These are phyloP conservation scores for Diachasmimorpha longicaudata DNA, from an alignment of 1,140 invertebrate genomes.

Conservation along the genomic window DNA sequence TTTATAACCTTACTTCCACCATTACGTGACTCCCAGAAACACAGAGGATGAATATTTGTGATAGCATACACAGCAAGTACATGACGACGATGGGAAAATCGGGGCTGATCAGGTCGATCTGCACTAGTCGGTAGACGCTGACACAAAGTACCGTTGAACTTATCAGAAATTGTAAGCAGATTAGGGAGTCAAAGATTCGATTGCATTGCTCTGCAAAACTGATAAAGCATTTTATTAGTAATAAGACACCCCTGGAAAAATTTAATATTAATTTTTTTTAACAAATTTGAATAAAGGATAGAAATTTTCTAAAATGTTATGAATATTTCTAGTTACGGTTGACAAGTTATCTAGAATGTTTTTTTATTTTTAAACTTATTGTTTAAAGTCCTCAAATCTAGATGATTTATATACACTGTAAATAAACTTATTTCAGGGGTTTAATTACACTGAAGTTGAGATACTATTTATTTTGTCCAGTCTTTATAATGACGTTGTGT, in stretches of 20 bases:
- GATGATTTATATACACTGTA: no score
- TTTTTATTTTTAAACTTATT: no score
- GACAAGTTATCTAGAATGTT: no score
- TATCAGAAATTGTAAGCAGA: slow-evolving; percentile 7
- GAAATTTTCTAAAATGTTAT: no score
- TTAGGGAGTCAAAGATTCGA: background rate
- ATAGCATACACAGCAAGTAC: background rate
- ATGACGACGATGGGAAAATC: background rate
- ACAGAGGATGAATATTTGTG: slow-evolving; percentile 19
- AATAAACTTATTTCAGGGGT: no score
- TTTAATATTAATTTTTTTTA: no score
- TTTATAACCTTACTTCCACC: background rate
- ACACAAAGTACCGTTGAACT: slow-evolving; percentile 13
- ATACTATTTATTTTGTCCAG: no score
- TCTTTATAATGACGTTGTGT: no score
- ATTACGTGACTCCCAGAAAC: background rate
- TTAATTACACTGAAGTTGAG: no score
- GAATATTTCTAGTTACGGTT: no score
- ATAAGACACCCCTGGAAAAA: background rate
- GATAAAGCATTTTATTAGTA: background rate
- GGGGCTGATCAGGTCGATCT: background rate
- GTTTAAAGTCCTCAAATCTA: no score
- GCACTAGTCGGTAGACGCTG: background rate
- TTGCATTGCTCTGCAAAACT: slow-evolving; percentile 3
- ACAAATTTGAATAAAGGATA: no score